phyloP scores from a whole-genome alignment of 2,113 vertebrate genomes.

The Sula dactylatra region DNA sequence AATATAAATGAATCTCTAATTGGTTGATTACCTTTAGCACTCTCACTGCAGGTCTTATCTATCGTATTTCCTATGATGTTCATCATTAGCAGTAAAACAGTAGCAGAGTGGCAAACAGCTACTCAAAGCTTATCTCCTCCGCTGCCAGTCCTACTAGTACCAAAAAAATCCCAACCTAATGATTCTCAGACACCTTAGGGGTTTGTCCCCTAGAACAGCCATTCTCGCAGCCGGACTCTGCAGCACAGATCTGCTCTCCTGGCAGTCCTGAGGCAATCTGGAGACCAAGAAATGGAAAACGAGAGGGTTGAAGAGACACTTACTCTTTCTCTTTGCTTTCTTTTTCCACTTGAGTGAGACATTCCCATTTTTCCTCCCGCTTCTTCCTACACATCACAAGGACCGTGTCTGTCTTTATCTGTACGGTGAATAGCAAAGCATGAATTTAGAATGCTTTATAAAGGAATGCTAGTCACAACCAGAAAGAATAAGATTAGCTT shows the following conservation, averaged over 20 bases:
- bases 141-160: neutral
- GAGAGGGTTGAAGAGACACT: constrained; percentile 53
- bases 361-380: constrained; percentile 89
- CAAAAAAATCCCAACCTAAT: neutral
- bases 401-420: constrained; percentile 94
- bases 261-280: neutral
- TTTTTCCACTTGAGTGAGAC: constrained; percentile 91
- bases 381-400: constrained; percentile 93
- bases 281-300: neutral
- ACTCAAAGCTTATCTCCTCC: neutral
- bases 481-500: neutral
- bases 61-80: neutral
- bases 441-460: neutral
- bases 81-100: neutral
- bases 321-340: constrained; percentile 95
- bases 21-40: neutral
- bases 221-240: neutral
- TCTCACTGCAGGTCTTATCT: neutral
- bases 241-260: neutral
- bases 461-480: neutral
- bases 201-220: neutral
- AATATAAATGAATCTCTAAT: neutral
- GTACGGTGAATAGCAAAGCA: neutral
- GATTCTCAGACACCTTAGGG: neutral
- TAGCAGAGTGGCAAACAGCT: neutral